These are phyloP conservation scores for Meloe dianella DNA, from an alignment of 2,888 invertebrate genomes.

Conservation along the genomic window DNA sequence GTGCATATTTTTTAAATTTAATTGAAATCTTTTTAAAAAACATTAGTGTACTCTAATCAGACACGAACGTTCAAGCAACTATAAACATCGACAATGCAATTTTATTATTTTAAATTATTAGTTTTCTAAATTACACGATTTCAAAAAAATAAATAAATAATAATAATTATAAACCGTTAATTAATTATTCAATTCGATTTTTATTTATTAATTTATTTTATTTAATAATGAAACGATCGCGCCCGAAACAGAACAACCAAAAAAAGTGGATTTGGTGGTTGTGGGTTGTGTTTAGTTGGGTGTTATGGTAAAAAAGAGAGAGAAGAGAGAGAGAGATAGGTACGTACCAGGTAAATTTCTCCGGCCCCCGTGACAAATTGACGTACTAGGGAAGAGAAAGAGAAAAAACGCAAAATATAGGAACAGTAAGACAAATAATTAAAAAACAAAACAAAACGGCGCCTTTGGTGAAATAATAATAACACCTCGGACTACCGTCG, in stretches of 20 bases:
- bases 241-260: conserved; percentile 59
- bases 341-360: conserved; percentile 63
- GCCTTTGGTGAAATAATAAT: conserved; percentile 22
- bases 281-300: conserved; percentile 58
- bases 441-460: conserved; percentile 39
- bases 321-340: conserved; percentile 48
- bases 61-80: conserved; percentile 33
- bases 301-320: conserved; percentile 54
- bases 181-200: background rate
- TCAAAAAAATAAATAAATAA: background rate
- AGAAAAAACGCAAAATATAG: conserved; percentile 62
- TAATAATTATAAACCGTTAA: background rate
- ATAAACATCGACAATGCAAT: conserved; percentile 32
- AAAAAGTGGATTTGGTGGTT: conserved; percentile 55
- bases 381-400: conserved; percentile 62
- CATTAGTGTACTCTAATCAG: conserved; percentile 30
- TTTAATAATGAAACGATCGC: conserved; percentile 31
- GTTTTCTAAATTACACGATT: background rate
- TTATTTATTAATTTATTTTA: background rate
- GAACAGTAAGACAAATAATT: conserved; percentile 59
- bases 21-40: conserved; percentile 32
- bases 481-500: conserved; percentile 35
- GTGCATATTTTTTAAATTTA: conserved; percentile 47
- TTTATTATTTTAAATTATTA: conserved; percentile 12
- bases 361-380: conserved; percentile 63